Evolutionary conservation across 1,140 invertebrate species (phyloP), one percentile per base, ranked within the genome.

Genomic region (Akabosia matsudoensis): DNA sequence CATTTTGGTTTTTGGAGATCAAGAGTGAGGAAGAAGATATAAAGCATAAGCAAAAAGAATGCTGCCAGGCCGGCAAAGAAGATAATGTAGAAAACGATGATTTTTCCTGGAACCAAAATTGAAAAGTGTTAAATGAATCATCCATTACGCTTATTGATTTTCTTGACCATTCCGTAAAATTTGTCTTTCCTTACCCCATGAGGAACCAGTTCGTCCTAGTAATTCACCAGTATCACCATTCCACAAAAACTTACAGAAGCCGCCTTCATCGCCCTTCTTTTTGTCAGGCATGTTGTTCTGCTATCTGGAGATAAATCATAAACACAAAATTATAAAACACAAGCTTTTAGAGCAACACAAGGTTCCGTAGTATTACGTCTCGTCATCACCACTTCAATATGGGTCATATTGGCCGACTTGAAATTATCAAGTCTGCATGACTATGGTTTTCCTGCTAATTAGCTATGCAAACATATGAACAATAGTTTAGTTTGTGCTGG

Each of bases 91-190:
- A 98, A 98, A 76, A 97, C 85, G 78, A 93, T 88, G 86, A 97
- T 96, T 88, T 96, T 96, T 74, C 91, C 94, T 96, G n/a, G 89
- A 67, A 92, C n/a, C n/a, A n/a, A n/a, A n/a, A n/a, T n/a, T n/a
- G n/a, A 70, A 70, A 70, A 13, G n/a, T n/a, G 3, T 37, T 7
- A 54, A 37, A 31, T 52, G 33, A 73, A 37, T 37, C 16, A 37
- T 37, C 2, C 34, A 34, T 73, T 16, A 26, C 4, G 14, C 10
- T 33, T 26, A 74, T n/a, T 26, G 54, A 64, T 67, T 18, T 10
- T n/a, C n/a, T n/a, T n/a, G n/a, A n/a, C n/a, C n/a, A n/a, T n/a
- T n/a, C n/a, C n/a, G n/a, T n/a, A n/a, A n/a, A n/a, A n/a, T n/a
- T n/a, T n/a, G 75, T 18, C 51, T 24, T 26, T 70, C 90, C 93